Conservation (phyloP, 2,797 vertebrate species). For the Halcyon badia region DNA sequence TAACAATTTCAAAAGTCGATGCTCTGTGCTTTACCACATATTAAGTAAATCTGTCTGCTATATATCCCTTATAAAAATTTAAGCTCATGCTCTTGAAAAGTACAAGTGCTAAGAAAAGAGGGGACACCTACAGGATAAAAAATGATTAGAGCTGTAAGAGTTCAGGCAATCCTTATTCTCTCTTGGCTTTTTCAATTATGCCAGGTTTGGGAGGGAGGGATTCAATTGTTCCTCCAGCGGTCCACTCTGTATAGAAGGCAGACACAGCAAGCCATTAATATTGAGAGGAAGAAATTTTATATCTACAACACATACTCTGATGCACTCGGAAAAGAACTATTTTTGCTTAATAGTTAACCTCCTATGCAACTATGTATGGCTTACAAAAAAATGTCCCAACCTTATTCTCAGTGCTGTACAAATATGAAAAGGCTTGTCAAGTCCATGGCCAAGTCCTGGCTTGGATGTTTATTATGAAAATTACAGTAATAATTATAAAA, state of each 20-base stretch:
- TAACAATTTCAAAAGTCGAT: not conserved
- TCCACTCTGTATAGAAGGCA: not conserved
- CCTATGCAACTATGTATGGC: not conserved
- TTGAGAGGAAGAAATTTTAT: not conserved
- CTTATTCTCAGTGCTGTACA: not conserved
- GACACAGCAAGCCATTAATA: not conserved
- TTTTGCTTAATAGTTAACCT: not conserved
- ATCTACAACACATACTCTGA: not conserved
- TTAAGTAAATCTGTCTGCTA: conserved; percentile 32
- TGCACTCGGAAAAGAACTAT: not conserved
- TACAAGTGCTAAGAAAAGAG: not conserved
- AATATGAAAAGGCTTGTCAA: not conserved
- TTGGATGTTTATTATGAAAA: not conserved
- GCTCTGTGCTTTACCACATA: not conserved
- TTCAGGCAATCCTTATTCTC: conserved; percentile 17
- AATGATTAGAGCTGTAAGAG: not conserved
- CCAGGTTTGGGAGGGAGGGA: not conserved
- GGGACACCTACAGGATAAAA: not conserved
- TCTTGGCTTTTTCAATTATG: conserved; percentile 13
- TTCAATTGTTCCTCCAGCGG: not conserved
- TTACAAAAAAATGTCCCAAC: not conserved
- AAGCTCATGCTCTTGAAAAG: conserved; percentile 23
- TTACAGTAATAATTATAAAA: not conserved
- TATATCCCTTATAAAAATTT: conserved; percentile 25
- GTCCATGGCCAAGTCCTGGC: not conserved